Base-by-base conservation (phyloP, 2,888 invertebrate species). In the Chrysolina oricalcia region DNA sequence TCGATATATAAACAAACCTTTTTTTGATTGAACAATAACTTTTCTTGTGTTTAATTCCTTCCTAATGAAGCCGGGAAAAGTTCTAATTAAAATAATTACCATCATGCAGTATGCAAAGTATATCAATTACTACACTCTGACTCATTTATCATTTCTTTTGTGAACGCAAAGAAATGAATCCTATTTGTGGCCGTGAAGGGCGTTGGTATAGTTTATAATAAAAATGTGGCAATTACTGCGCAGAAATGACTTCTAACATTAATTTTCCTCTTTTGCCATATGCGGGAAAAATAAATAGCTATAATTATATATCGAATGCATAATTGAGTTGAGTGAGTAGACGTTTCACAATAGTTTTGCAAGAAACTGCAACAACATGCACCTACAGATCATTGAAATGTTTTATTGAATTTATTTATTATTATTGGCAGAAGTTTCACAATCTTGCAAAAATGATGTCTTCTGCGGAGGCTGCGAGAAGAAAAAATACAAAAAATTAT, bases 271-370 rank as follows among this genome's bases (percentile, higher is more conserved):
- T 35, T 53, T 9, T 59, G 23, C 59, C 59, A 27, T 59, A 59
- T 59, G 59, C 59, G 59, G 59, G 59, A 59, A 59, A 59, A 59
- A 59, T 59, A 59, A 59, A 27, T 27, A 27, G n/a, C 35, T 59
- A 8, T 59, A 59, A 59, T 59, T 59, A 59, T 59, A n/a, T 23
- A 27, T 35, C 27, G 59, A 23, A 59, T 59, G 0, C n/a, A 59
- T 59, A 59, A 59, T 59, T 17, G 11, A 21, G 21, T 53, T 19
- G 50, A 56, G 56, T 27, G 56, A 56, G 56, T 56, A 27, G 59
- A 50, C 15, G 35, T 59, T 59, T 59, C 35, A 59, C 35, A 59
- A 59, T 17, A 35, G n/a, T 59, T 59, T 59, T 35, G 59, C 35
- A 59, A 59, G 59, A 59, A 59, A 59, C 19, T 23, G 35, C 59